Evolutionary conservation across 1,140 invertebrate species (phyloP).

Genomic region (Linepithema humile): DNA sequence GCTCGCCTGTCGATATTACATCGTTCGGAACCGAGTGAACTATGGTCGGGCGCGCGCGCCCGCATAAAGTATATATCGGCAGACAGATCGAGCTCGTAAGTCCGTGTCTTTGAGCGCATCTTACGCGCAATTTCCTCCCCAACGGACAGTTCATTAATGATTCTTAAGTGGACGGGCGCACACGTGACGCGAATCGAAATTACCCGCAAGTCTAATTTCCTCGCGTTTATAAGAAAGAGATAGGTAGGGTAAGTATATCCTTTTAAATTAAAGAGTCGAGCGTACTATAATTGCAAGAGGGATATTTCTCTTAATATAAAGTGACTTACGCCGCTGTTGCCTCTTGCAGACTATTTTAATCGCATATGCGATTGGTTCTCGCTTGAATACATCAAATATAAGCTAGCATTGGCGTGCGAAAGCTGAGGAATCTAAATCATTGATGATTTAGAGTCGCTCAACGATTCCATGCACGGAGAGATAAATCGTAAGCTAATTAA

Average conservation of each 20-base stretch:
- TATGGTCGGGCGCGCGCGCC: neutral
- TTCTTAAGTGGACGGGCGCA: neutral
- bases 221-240: neutral
- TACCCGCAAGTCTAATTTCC: neutral
- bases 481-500: slow-evolving; percentile 46
- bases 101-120: slow-evolving; percentile 27
- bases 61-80: slow-evolving; percentile 38
- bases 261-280: neutral
- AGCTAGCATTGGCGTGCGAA: too few species aligned
- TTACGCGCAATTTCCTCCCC: slow-evolving; percentile 29
- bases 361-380: too few species aligned
- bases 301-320: neutral
- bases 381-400: too few species aligned
- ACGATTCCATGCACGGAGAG: neutral
- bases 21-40: neutral
- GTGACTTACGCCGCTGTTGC: neutral
- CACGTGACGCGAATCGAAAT: slow-evolving; percentile 16
- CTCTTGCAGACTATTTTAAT: too few species aligned
- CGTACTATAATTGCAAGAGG: too few species aligned
- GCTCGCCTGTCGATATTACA: slow-evolving; percentile 47
- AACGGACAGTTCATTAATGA: slow-evolving; percentile 50
- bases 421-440: too few species aligned
- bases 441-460: too few species aligned
- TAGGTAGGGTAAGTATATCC: neutral
- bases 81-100: slow-evolving; percentile 19